Evolutionary conservation across 2,113 vertebrate genomes (phyloP).

Genomic region (Hemiprocne comata): DNA sequence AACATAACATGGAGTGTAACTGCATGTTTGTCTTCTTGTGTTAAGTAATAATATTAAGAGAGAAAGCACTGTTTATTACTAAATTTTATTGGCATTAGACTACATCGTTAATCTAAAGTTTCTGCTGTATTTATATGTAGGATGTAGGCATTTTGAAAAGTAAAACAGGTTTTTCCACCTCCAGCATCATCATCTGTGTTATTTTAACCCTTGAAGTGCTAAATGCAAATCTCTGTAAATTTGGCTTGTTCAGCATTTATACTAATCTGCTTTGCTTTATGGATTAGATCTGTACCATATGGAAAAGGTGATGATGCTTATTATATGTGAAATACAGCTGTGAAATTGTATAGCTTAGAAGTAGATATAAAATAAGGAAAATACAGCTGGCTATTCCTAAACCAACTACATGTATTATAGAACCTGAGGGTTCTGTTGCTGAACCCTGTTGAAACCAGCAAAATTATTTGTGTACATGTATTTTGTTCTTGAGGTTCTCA

Average conservation of each 20-base stretch:
- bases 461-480: neutral
- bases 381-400: neutral
- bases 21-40: too few species aligned
- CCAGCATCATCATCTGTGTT: neutral
- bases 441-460: neutral
- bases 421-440: neutral
- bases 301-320: neutral
- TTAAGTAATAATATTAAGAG: neutral
- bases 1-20: neutral
- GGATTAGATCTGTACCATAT: neutral
- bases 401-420: neutral
- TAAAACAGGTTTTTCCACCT: neutral
- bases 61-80: neutral
- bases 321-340: neutral
- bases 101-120: neutral
- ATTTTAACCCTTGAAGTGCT: neutral
- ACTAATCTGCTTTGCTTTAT: conserved; percentile 17
- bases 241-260: neutral
- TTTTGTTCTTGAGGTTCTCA: neutral
- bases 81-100: neutral
- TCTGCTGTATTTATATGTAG: neutral
- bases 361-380: neutral
- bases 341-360: neutral
- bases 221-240: neutral
- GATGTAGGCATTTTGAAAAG: neutral